phyloP scores from a whole-genome alignment of 2,888 invertebrate genomes.

The Oconnorella tubifera region DNA sequence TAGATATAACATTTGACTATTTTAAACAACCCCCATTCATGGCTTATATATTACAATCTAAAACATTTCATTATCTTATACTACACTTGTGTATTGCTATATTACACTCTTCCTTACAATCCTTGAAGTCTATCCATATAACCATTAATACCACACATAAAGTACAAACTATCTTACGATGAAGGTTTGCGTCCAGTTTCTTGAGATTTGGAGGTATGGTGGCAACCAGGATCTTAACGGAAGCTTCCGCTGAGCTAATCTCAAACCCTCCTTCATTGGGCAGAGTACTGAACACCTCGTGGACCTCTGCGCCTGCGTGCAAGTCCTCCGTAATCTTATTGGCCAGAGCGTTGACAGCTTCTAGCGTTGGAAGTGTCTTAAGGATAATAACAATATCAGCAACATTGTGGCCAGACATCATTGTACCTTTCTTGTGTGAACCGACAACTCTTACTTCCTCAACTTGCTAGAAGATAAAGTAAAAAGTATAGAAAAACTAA shows the following conservation, averaged over 20 bases:
- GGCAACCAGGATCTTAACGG: conserved; percentile 84
- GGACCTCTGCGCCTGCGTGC: conserved; percentile 61
- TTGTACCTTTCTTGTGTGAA: conserved; percentile 95
- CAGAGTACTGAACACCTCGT: conserved; percentile 46
- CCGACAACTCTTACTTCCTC: conserved; percentile 96
- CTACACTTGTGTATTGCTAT: no score
- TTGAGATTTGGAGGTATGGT: conserved; percentile 90
- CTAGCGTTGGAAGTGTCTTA: conserved; percentile 81
- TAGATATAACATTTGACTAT: no score
- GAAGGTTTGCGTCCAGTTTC: conserved; percentile 83
- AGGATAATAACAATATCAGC: conserved; percentile 95
- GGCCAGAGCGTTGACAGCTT: conserved; percentile 37
- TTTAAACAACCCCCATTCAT: no score
- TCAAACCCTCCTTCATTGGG: conserved; percentile 79
- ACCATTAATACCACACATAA: no score
- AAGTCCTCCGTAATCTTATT: conserved; percentile 67
- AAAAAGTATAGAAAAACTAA: not conserved
- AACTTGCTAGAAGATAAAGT: conserved; percentile 25
- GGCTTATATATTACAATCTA: no score
- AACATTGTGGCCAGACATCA: conserved; percentile 89
- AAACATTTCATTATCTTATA: no score
- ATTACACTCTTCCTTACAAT: no score
- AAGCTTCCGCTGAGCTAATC: conserved; percentile 77
- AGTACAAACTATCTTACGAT: conserved; percentile 59
- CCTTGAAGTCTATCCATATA: no score